These are phyloP conservation scores for Pristionchus japonicus DNA, from an alignment of 2,888 invertebrate species.

Conservation along the genomic window DNA sequence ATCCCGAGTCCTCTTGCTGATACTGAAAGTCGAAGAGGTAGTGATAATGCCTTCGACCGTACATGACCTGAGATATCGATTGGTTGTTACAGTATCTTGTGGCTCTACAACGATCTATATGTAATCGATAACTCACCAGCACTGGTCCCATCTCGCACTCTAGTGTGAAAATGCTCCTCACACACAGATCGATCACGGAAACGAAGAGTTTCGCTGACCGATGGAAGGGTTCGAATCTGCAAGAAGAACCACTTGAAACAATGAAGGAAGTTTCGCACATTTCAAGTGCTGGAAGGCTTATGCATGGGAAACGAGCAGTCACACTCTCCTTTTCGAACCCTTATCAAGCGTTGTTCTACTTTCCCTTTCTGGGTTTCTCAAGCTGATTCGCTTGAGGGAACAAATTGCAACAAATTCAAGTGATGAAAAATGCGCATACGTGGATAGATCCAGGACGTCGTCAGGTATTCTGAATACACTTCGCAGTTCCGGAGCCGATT, in stretches of 20 bases:
- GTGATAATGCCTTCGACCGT: constrained; percentile 46
- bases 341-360: neutral
- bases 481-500: constrained; percentile 33
- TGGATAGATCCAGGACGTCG: constrained; percentile 7
- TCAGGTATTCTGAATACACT: constrained; percentile 43
- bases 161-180: constrained; percentile 37
- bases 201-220: constrained; percentile 46
- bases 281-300: neutral
- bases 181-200: constrained; percentile 45
- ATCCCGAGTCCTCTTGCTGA: constrained; percentile 33
- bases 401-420: neutral
- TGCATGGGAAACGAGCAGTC: neutral
- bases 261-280: neutral
- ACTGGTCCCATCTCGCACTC: constrained; percentile 47
- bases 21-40: constrained; percentile 41
- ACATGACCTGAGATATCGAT: constrained; percentile 34
- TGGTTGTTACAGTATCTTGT: neutral
- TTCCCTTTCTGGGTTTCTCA: neutral
- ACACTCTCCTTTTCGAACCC: neutral
- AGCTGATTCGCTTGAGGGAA: constrained; percentile 2
- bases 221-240: constrained; percentile 38
- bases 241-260: neutral
- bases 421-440: constrained; percentile 12
- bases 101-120: neutral
- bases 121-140: constrained; percentile 2